Base-by-base conservation (phyloP, 2,888 invertebrate genomes). In the Eudasyphora cyanicolor region DNA sequence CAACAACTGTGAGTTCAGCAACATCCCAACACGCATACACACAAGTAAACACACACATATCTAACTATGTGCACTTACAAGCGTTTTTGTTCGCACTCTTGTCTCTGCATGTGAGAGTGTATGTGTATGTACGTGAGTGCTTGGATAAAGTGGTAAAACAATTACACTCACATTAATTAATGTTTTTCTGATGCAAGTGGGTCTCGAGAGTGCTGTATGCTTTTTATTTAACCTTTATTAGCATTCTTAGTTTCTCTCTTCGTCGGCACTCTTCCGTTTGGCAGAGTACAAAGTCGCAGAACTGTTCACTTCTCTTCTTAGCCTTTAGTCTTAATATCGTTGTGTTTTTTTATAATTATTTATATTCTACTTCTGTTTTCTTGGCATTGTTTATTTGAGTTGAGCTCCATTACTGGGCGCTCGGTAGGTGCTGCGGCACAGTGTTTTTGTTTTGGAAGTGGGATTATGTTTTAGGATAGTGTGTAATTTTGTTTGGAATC, bases 91-190 rank as follows among this genome's bases (percentile, higher is more conserved):
- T 45, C 14, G 45, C 14, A n/a, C 2, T 45, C 3, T 45, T 45
- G 45, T 45, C 14, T n/a, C 3, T 45, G 57, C 12, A 1, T 57
- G 57, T 29, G 24, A 21, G 24, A 17, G 7, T 35, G 42, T 64
- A 17, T 64, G 14, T 32, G 2, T 1, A 38, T 19, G 21, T 45
- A 17, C 32, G 32, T n/a, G 21, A n/a, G 29, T 70, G 42, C 21
- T 35, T 29, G 38, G n/a, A 21, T n/a, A 35, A 19, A 51, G 76
- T 54, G 42, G 62, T 73, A 79, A 79, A 84, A 82, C 76, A 82
- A 82, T 84, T 84, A 82, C 75, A 76, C 76, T 79, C 67, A 75
- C 73, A 82, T 79, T 84, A 84, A 84, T 84, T 84, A 84, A 84
- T 82, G 76, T 79, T 79, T 35, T 82, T 79, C 73, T 73, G 45